Conservation (phyloP, 2,888 invertebrate genomes). For the Trichopria drosophilae region DNA sequence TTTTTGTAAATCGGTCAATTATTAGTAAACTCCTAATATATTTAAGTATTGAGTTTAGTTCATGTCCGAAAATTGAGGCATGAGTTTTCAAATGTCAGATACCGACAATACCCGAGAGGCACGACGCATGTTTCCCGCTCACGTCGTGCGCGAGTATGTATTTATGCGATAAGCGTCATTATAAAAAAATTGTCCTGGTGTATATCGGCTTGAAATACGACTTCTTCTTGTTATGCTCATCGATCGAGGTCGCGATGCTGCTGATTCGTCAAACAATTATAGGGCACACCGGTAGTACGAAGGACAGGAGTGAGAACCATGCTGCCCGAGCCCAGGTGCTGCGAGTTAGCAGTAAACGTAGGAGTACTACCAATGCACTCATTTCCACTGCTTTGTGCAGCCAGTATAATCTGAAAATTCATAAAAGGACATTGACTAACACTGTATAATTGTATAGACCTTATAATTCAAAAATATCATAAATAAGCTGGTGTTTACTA, state of each 20-base stretch:
- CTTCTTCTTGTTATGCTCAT: constrained; percentile 30
- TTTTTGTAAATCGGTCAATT: constrained; percentile 67
- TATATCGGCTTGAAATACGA: constrained; percentile 15
- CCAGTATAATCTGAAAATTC: constrained; percentile 69
- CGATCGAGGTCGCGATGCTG: constrained; percentile 37
- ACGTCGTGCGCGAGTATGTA: constrained; percentile 28
- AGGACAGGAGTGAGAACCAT: constrained; percentile 52
- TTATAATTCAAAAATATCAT: too few species aligned
- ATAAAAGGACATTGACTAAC: not conserved
- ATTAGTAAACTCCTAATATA: too few species aligned
- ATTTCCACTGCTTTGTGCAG: constrained; percentile 64
- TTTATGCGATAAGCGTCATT: constrained; percentile 27
- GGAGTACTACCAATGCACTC: constrained; percentile 66
- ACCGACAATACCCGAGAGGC: constrained; percentile 45
- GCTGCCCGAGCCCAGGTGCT: constrained; percentile 67
- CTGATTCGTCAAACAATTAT: constrained; percentile 59
- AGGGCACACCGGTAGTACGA: constrained; percentile 56
- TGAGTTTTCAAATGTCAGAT: constrained; percentile 50
- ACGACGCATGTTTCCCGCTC: constrained; percentile 36
- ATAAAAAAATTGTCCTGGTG: constrained; percentile 33
- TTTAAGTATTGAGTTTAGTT: too few species aligned
- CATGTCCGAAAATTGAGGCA: too few species aligned
- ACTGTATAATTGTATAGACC: too few species aligned
- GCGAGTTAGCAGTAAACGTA: constrained; percentile 75
- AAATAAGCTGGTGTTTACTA: too few species aligned